Conservation (phyloP, 1,140 invertebrate species). For the Grapholita molesta region DNA sequence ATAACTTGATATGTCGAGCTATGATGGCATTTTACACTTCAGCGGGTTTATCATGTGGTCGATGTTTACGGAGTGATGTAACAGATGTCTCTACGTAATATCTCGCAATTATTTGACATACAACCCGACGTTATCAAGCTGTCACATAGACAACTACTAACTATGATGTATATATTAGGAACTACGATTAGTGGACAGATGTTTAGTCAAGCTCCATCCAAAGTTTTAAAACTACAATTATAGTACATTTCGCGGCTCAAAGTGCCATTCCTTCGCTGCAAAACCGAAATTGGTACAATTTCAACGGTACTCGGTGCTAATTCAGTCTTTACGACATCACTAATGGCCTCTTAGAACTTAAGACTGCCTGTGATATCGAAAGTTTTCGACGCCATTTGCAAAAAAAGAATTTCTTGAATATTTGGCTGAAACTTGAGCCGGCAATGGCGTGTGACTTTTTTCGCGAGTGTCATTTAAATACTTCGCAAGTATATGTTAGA, state of each 20-base stretch:
- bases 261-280: neutral
- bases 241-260: neutral
- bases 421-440: neutral
- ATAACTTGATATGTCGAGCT: too few species aligned
- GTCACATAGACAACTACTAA: too few species aligned
- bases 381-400: neutral
- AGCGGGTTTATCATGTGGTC: too few species aligned
- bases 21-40: too few species aligned
- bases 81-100: too few species aligned
- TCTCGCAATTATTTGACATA: too few species aligned
- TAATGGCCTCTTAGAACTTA: constrained; percentile 7
- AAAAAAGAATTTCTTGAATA: neutral
- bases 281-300: constrained; percentile 14
- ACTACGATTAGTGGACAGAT: too few species aligned
- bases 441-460: neutral
- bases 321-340: constrained; percentile 12
- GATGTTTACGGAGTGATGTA: too few species aligned
- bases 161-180: too few species aligned
- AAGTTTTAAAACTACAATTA: constrained; percentile 5
- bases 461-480: neutral
- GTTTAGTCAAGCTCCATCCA: neutral
- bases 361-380: constrained; percentile 1
- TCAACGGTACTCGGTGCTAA: neutral
- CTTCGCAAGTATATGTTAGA: too few species aligned
- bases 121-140: too few species aligned